Evolutionary conservation across 1,140 invertebrate species (phyloP), one percentile per base, ranked within the genome.

Genomic region (Conus ventricosus): DNA sequence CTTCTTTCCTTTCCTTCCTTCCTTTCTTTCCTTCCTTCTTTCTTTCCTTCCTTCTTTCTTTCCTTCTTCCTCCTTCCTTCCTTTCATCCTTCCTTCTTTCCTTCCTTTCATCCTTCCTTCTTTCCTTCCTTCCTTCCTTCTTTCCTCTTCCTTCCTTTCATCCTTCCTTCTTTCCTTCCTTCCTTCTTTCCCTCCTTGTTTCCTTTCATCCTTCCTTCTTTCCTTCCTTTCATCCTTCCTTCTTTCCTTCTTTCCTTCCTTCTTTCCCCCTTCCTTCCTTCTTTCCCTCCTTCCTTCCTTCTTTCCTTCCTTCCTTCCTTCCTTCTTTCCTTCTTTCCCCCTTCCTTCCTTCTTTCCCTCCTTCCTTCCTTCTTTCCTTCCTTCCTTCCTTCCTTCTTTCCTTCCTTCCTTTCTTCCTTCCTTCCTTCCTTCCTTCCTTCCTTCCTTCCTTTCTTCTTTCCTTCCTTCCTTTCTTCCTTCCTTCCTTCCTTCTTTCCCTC

Each of bases 241-340:
- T 60, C 57, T 25, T 53, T 17, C 80, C 54, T 27, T 23, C 27
- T 60, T 57, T 27, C n/a, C n/a, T 51, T 39, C n/a, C 20, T 54
- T 23, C 53, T 78, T 54, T 25, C 51, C 23, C n/a, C 27, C 15
- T 23, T 78, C 57, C 25, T 60, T 80, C 60, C 27, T 20, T 80
- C 75, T 23, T 39, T 80, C 54, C n/a, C 54, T 57, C 75, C n/a
- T 39, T 57, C 75, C 53, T 60, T 87, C 60, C 27, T 60, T 87
- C 57, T 63, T 17, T 78, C n/a, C 25, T 39, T 80, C 54, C n/a
- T 17, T 57, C 75, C 53, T 39, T 55, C 23, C 53, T 39, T 80
- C n/a, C 27, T 55, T 57, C n/a, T 63, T 55, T 39, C 27, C 25
- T 53, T 15, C 55, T n/a, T 57, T 39, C 27, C n/a, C 27, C 57